Evolutionary conservation across 2,888 invertebrate species (phyloP).

Genomic region (Cheiracanthium punctorium): DNA sequence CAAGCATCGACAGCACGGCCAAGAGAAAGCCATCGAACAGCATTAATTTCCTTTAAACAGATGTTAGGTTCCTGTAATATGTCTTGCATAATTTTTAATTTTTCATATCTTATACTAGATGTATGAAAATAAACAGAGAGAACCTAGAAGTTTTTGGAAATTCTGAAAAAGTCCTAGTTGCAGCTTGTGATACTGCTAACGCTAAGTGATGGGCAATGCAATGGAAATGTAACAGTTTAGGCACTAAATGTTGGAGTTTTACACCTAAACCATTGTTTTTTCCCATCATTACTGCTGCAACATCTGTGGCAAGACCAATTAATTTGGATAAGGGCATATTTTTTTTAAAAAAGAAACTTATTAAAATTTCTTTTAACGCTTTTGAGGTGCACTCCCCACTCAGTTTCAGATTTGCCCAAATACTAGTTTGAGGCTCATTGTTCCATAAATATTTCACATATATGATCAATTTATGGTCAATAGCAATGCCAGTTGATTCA

Average conservation of each 20-base stretch:
- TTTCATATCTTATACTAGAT: background rate
- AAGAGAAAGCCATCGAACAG: constrained; percentile 1
- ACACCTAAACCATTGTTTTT: background rate
- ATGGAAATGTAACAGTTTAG: constrained; percentile 4
- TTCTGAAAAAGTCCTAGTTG: background rate
- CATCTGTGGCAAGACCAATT: constrained; percentile 1
- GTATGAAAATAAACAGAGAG: constrained; percentile 11
- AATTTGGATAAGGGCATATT: background rate
- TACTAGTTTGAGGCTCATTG: no score
- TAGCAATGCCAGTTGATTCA: no score
- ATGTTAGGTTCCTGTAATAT: background rate
- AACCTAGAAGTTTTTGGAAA: background rate
- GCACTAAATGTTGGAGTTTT: background rate
- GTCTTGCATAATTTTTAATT: constrained; percentile 2
- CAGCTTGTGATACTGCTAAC: constrained; percentile 3
- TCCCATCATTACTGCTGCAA: constrained; percentile 13
- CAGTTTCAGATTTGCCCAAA: no score
- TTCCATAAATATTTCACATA: no score
- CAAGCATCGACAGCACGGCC: background rate
- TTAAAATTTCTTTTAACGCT: background rate
- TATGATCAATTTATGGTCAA: no score
- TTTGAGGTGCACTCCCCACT: background rate
- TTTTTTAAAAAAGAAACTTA: background rate
- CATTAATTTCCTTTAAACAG: background rate
- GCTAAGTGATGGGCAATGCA: constrained; percentile 15